These are phyloP conservation scores for Exocentrus adspersus DNA, from an alignment of 2,888 invertebrate genomes.

Conservation along the genomic window DNA sequence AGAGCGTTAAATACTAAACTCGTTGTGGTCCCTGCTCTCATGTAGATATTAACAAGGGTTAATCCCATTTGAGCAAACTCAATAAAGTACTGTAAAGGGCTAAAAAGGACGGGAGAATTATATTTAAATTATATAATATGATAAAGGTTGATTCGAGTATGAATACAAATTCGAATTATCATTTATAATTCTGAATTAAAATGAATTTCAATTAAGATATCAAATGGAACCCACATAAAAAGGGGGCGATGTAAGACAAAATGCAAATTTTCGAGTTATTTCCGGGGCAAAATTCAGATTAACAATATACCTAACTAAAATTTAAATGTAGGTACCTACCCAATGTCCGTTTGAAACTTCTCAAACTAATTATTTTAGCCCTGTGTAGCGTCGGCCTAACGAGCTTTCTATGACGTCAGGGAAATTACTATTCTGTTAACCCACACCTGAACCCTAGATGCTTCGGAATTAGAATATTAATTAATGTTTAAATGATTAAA, in stretches of 20 bases:
- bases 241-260: background rate
- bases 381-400: no score
- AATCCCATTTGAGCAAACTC: background rate
- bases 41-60: background rate
- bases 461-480: no score
- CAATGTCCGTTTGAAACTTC: no score
- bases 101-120: background rate
- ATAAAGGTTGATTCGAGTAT: background rate
- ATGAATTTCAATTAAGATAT: background rate
- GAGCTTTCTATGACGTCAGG: no score
- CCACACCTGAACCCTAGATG: no score
- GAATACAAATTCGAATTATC: background rate
- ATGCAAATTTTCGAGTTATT: no score
- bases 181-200: background rate
- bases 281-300: no score
- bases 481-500: no score
- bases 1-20: background rate
- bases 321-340: no score
- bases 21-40: background rate
- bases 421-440: no score
- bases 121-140: conserved; percentile 1
- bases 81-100: background rate
- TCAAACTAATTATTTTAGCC: no score
- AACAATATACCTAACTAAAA: no score
- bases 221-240: background rate